A percentile compares a stretch with the other conserved stretches of the same genome.
Conservation (phyloP, 2,797 vertebrate species). For the Artibeus jamaicensis region DNA sequence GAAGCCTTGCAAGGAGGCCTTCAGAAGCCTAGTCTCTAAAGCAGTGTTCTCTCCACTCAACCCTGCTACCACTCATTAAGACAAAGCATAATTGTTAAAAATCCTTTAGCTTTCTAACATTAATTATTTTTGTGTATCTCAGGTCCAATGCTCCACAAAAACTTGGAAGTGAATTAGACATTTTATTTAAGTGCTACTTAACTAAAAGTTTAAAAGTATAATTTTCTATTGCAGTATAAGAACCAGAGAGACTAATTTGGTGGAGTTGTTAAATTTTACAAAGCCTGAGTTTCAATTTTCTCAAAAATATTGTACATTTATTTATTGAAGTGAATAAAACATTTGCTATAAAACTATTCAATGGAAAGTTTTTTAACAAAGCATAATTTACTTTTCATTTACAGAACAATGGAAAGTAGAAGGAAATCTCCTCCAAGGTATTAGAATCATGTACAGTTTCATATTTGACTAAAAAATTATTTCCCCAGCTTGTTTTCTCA, state of each 20-base stretch:
- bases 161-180: conserved; percentile 75
- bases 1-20: neutral
- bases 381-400: conserved; percentile 80
- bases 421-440: conserved; percentile 74
- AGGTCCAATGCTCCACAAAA: conserved; percentile 66
- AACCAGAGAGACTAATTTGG: conserved; percentile 77
- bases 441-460: conserved; percentile 72
- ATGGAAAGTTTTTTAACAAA: conserved; percentile 72
- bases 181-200: conserved; percentile 81
- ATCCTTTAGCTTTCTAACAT: conserved; percentile 49
- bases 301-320: conserved; percentile 74
- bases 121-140: conserved; percentile 56
- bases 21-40: conserved; percentile 32
- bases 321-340: conserved; percentile 76
- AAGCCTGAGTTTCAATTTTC: conserved; percentile 73
- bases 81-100: conserved; percentile 45
- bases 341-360: conserved; percentile 76
- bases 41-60: neutral
- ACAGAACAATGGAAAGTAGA: conserved; percentile 73
- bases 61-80: neutral
- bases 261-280: conserved; percentile 71
- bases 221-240: conserved; percentile 77
- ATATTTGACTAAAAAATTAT: conserved; percentile 76
- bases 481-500: conserved; percentile 77
- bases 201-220: conserved; percentile 78